Evolutionary conservation across 2,888 invertebrate genomes (phyloP).

Genomic region (Hydrotaea cyrtoneurina): DNA sequence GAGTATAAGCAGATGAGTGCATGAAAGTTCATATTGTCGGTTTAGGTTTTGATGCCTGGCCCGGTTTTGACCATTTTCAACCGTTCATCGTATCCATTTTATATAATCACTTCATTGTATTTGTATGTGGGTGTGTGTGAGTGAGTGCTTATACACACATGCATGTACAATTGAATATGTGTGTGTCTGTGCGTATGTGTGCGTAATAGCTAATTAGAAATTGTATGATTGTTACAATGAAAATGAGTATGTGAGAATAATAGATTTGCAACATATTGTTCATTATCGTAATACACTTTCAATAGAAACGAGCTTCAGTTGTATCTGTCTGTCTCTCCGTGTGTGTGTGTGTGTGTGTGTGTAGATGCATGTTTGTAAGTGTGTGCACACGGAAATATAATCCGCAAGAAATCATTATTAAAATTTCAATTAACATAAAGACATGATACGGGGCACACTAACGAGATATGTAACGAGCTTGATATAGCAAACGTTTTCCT

Average conservation of each 20-base stretch:
- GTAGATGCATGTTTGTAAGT: background rate
- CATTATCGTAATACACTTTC: background rate
- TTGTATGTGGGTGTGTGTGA: too few species aligned
- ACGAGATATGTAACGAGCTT: background rate
- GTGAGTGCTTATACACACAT: too few species aligned
- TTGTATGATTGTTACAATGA: background rate
- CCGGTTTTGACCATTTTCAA: too few species aligned
- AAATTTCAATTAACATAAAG: slow-evolving; percentile 7
- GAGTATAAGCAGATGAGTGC: too few species aligned
- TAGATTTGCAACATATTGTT: slow-evolving; percentile 3
- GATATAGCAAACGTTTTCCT: too few species aligned
- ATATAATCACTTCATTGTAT: too few species aligned
- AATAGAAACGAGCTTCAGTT: background rate
- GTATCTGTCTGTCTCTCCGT: too few species aligned
- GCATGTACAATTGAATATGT: too few species aligned
- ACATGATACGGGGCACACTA: background rate
- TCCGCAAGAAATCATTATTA: background rate
- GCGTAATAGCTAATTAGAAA: background rate
- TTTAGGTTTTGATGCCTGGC: too few species aligned
- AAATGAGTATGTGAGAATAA: background rate
- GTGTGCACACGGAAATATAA: background rate
- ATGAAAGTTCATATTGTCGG: too few species aligned
- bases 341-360: background rate
- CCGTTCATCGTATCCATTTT: too few species aligned
- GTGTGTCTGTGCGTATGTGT: background rate